Conservation (phyloP, 2,113 vertebrate species). For the Oophaga pumilio region DNA sequence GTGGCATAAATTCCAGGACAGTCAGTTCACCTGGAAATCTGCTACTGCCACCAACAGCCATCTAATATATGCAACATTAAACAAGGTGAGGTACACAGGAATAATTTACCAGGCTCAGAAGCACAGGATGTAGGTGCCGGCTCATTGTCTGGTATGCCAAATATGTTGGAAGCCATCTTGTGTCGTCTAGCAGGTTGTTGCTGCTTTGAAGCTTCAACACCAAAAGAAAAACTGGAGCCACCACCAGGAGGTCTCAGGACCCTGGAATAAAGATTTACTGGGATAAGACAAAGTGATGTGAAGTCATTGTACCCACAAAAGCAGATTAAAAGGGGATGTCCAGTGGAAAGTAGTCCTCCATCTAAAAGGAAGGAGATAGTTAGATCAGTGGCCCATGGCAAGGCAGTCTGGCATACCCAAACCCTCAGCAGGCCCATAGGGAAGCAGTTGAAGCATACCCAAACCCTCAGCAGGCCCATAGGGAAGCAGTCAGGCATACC, state of each 20-base stretch:
- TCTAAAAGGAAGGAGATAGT: too few relatives aligned
- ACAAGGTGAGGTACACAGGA: background rate
- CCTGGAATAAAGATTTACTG: constrained; percentile 65
- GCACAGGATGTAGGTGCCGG: constrained; percentile 77
- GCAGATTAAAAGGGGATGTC: too few relatives aligned
- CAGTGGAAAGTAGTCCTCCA: too few relatives aligned
- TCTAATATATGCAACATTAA: background rate
- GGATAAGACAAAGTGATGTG: too few relatives aligned
- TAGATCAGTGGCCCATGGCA: too few relatives aligned
- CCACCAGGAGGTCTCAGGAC: constrained; percentile 94
- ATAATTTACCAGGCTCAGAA: constrained; percentile 65
- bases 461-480: too few relatives aligned
- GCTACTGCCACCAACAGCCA: background rate
- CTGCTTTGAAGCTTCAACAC: constrained; percentile 81
- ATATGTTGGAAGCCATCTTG: constrained; percentile 95
- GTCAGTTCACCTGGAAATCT: too few relatives aligned
- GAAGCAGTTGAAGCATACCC: too few relatives aligned
- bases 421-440: too few relatives aligned
- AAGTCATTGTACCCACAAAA: too few relatives aligned
- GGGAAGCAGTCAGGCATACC: too few relatives aligned
- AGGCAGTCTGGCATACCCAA: too few relatives aligned
- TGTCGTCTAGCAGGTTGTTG: constrained; percentile 80
- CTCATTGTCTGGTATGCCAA: constrained; percentile 88
- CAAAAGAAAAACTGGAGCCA: constrained; percentile 90
- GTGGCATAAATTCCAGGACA: background rate